Evolutionary conservation across 2,113 vertebrate species (phyloP), one percentile per base, ranked within the genome.

Genomic region (Sphyrna mokarran): DNA sequence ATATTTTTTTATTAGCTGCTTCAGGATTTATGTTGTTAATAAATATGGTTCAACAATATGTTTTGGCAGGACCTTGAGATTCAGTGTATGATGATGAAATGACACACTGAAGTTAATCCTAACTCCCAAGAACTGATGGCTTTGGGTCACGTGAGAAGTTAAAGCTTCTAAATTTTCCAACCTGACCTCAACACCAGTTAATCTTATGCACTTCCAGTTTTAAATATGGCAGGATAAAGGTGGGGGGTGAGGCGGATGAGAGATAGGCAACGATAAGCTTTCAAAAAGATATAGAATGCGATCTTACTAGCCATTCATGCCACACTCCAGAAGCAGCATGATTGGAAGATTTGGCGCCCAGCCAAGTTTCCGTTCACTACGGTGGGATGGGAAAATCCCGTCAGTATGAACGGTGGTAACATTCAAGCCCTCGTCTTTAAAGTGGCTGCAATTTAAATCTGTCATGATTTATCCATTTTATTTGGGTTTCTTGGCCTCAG

Each of bases 21-120:
- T 95, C 69, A 72, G 43, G 94, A 95, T 95, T 95, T 95, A 95
- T 95, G 94, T 14, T 76, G 40, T 72, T 95, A 70, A 72, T 95
- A 70, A 95, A 95, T 70, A 48, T 37, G 26, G 94, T 43, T 40
- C 22, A 72, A 95, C 43, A 72, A 29, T 48, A 72, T 16, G 11
- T 72, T 95, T 95, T 54, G 26, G 26, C 26, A 48, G 26, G 43
- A 22, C 68, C 43, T 76, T 43, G 40, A 37, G 54, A 61, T 33
- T 90, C 54, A n/a, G 58, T 91, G 58, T 20, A 37, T 20, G 26
- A 37, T 91, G 33, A 91, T n/a, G 61, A 33, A 68, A 5, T 93
- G 89, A 22, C 89, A 66, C n/a, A 66, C 33, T 93, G 89, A n/a
- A 10, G 16, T 20, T 91, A n/a, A 66, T 66, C 22, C 14, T 14